Evolutionary conservation across 2,113 vertebrate genomes (phyloP).

Genomic region (cat (Felis catus)): DNA sequence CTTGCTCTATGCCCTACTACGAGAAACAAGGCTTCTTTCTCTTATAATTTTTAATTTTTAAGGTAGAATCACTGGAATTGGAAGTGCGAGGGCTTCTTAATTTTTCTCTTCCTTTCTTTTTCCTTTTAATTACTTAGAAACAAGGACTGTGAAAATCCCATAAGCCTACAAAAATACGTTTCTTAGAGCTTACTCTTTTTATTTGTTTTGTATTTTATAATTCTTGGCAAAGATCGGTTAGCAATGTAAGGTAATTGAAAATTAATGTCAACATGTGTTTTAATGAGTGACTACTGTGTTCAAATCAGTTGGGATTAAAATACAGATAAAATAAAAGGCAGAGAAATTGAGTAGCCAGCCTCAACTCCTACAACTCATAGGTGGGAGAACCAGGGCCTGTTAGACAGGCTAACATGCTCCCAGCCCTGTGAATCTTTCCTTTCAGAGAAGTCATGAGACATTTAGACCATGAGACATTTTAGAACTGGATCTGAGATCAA

Average conservation of each 20-base stretch:
- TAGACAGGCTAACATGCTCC: background rate
- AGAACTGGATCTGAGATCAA: background rate
- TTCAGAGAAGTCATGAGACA: background rate
- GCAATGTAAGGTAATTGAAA: conserved; percentile 15
- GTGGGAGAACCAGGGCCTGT: background rate
- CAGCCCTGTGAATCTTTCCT: background rate
- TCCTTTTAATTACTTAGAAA: conserved; percentile 17
- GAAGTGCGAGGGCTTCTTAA: background rate
- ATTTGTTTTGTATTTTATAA: conserved; percentile 40
- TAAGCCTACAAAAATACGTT: background rate
- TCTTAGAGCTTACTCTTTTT: conserved; percentile 17
- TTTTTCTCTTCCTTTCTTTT: background rate
- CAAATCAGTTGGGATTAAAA: background rate
- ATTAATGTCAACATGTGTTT: conserved; percentile 48
- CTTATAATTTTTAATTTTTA: background rate
- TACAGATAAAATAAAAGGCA: background rate
- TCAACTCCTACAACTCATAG: background rate
- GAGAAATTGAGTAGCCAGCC: background rate
- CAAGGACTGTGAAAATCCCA: conserved; percentile 3
- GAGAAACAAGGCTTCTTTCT: conserved; percentile 14
- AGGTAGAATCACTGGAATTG: background rate
- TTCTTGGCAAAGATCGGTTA: background rate
- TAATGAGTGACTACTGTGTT: conserved; percentile 28
- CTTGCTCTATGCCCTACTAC: background rate
- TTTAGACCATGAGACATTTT: background rate